Evolutionary conservation across 2,113 vertebrate species (phyloP), one percentile per base, ranked within the genome.

Genomic region (Alaudala cheleensis): DNA sequence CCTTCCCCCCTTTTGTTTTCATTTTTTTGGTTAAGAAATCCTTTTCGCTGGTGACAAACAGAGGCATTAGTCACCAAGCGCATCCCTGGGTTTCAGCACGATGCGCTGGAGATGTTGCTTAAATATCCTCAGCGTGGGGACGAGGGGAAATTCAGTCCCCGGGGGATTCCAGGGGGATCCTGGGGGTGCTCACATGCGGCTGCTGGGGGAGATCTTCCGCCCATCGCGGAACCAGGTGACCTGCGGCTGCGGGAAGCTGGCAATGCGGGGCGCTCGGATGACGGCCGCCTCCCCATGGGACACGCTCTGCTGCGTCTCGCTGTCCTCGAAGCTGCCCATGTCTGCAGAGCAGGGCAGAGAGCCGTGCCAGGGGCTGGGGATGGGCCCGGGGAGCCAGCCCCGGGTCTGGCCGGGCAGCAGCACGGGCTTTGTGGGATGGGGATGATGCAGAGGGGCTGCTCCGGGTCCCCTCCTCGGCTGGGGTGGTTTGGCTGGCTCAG

Each of bases 151-250:
- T 0, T 3, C 34, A 45, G 45, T 40, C 25, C 49, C 47, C 0
- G 1, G 37, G 47, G 11, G 28, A 4, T 19, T 4, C 2, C 20
- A 3, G 61, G 47, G 44, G 10, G 21, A 1, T 25, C 11, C 44
- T 3, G 42, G 72, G 74, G 71, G 40, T 15, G 97, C 99, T 99
- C 95, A 99, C 99, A 99, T 98, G 95, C 99, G 99, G 94, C 98
- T 99, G 98, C 99, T 99, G 81, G 99, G 99, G 3, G 99, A 99
- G 73, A 99, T 99, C 97, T 99, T 99, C 50, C 99, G 98, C 8
- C 99, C 99, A 0, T 99, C 99, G 1, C 99, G 97, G 97, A 99
- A 99, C 99, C 99, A 99, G 58, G 99, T 99, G 97, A 99, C 99
- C 96, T 99, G 99, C 0, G 99, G 99, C 74, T 98, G 98, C 19